Evolutionary conservation across 2,797 vertebrate species (phyloP).

Genomic region (Cynopterus sphinx): DNA sequence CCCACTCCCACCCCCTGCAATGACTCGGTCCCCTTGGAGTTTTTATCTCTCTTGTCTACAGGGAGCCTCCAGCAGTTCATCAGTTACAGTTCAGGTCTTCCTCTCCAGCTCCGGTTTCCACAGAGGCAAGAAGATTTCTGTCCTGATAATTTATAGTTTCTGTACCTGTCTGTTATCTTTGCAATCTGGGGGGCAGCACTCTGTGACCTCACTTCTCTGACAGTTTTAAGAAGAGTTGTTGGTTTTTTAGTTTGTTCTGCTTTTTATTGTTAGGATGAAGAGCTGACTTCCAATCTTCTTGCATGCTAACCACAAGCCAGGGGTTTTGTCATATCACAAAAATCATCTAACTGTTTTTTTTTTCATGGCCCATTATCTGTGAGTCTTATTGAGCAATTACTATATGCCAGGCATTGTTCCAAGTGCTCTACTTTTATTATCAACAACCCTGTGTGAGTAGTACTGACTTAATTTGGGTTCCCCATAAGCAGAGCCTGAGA

Average conservation of each 20-base stretch:
- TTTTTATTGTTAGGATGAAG: not conserved
- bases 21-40: not conserved
- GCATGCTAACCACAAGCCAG: not conserved
- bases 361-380: constrained; percentile 14
- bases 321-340: not conserved
- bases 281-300: not conserved
- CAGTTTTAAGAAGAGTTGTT: not conserved
- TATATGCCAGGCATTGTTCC: not conserved
- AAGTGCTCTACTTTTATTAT: not conserved
- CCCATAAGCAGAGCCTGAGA: not conserved
- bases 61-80: not conserved
- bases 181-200: not conserved
- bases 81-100: not conserved
- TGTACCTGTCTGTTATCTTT: not conserved
- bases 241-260: constrained; percentile 12
- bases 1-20: accelerated
- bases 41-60: not conserved
- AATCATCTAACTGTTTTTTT: not conserved
- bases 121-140: not conserved
- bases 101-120: not conserved
- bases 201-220: not conserved
- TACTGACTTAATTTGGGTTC: not conserved
- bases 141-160: not conserved
- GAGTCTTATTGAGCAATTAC: not conserved
- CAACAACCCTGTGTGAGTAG: not conserved